Evolutionary conservation across 2,888 invertebrate genomes (phyloP).

Genomic region (Amiota communis): DNA sequence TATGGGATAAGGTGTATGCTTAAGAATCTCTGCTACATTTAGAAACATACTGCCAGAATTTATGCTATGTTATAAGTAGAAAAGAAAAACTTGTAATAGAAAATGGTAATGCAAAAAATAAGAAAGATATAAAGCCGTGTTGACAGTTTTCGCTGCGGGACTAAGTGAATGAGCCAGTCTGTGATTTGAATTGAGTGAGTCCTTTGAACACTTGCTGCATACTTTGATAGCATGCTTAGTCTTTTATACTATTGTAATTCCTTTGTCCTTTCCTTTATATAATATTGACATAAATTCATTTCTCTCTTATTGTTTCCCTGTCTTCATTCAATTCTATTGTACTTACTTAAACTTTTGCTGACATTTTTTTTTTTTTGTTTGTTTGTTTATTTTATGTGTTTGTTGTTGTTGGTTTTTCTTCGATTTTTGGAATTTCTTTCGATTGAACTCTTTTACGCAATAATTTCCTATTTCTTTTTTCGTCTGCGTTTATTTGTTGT

Average conservation of each 20-base stretch:
- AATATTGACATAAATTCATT: not conserved
- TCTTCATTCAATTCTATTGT: conserved; percentile 11
- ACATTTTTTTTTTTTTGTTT: not conserved
- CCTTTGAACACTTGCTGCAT: no score
- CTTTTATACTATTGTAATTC: no score
- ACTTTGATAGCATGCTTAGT: no score
- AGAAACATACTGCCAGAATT: no score
- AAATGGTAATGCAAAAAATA: no score
- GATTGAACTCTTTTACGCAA: conserved; percentile 8
- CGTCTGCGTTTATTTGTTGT: not conserved
- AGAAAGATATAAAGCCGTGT: no score
- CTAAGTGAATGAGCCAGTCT: no score
- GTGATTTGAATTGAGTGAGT: no score
- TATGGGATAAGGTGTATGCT: no score
- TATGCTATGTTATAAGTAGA: not conserved
- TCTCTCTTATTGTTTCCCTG: not conserved
- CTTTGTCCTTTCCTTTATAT: not conserved
- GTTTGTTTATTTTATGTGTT: not conserved
- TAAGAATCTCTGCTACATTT: no score
- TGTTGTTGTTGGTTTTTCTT: no score
- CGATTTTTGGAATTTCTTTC: not conserved
- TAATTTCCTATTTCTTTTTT: not conserved
- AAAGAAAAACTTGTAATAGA: conserved; percentile 21
- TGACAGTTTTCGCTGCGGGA: conserved; percentile 24
- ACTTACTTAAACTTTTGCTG: not conserved